Evolutionary conservation across 2,113 vertebrate genomes (phyloP).

Genomic region (Cryptotis parvus): DNA sequence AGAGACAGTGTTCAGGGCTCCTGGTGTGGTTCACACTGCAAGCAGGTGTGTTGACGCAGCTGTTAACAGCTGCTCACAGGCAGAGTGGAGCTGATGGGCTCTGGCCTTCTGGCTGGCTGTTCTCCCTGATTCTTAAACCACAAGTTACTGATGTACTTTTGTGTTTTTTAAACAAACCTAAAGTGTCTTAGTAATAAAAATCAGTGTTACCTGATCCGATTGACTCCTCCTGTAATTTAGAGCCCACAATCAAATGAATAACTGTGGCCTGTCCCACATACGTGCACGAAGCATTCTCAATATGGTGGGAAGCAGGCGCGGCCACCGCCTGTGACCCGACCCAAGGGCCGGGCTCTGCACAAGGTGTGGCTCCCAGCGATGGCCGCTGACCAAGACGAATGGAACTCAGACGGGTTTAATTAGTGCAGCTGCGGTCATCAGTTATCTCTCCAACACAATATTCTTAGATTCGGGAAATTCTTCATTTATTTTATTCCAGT

Average conservation of each 20-base stretch:
- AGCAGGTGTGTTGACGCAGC: constrained; percentile 68
- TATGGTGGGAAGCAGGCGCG: background rate
- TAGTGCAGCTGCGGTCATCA: constrained; percentile 97
- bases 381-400: constrained; percentile 97
- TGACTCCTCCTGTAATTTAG: background rate
- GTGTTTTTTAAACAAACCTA: constrained; percentile 85
- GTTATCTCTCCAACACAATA: constrained; percentile 98
- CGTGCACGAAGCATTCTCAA: background rate
- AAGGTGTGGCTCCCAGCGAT: constrained; percentile 91
- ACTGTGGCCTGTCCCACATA: background rate
- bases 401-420: constrained; percentile 97
- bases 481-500: constrained; percentile 98
- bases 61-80: too few species aligned
- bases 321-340: constrained; percentile 86
- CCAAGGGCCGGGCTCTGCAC: constrained; percentile 88
- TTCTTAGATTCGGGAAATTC: constrained; percentile 99
- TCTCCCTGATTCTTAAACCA: constrained; percentile 86
- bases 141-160: constrained; percentile 85
- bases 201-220: too few species aligned
- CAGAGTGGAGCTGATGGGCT: too few species aligned
- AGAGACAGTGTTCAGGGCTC: constrained; percentile 84
- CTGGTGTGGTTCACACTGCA: constrained; percentile 87
- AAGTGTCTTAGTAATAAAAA: constrained; percentile 65
- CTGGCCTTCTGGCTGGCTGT: constrained; percentile 77
- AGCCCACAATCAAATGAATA: background rate